These are phyloP conservation scores for Lucifuga dentata DNA, from an alignment of 2,113 vertebrate genomes.

Conservation along the genomic window DNA sequence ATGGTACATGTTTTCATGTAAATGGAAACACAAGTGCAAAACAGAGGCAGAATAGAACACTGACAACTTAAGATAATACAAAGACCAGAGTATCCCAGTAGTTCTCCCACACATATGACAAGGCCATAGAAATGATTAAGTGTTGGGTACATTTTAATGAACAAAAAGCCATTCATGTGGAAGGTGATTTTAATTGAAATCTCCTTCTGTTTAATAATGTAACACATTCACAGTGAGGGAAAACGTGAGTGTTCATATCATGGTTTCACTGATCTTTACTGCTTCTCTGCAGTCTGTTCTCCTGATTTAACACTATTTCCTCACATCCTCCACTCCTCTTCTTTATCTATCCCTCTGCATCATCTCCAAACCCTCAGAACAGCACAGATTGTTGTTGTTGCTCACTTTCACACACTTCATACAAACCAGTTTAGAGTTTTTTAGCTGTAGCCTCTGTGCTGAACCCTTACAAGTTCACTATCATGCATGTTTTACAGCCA, in stretches of 20 bases:
- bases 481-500: background rate
- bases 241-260: slow-evolving; percentile 58
- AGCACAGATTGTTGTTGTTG: slow-evolving; percentile 12
- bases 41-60: slow-evolving; percentile 47
- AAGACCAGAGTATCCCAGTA: slow-evolving; percentile 87
- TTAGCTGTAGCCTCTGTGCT: background rate
- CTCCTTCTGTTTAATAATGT: slow-evolving; percentile 92
- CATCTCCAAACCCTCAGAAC: background rate
- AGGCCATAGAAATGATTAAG: slow-evolving; percentile 92
- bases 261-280: slow-evolving; percentile 7
- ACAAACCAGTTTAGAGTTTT: background rate
- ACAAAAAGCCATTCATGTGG: slow-evolving; percentile 90
- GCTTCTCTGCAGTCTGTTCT: slow-evolving; percentile 1
- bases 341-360: slow-evolving; percentile 1
- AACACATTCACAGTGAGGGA: slow-evolving; percentile 80
- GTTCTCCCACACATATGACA: slow-evolving; percentile 87
- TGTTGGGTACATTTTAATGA: slow-evolving; percentile 92
- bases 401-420: slow-evolving; percentile 29
- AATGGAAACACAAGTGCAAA: slow-evolving; percentile 39
- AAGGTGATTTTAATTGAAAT: slow-evolving; percentile 97
- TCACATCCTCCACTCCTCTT: background rate
- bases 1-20: slow-evolving; percentile 40
- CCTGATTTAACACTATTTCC: background rate
- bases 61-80: slow-evolving; percentile 88
- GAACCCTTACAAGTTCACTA: background rate